These are phyloP conservation scores for Zeus faber DNA, from an alignment of 2,113 vertebrate genomes.

Conservation along the genomic window DNA sequence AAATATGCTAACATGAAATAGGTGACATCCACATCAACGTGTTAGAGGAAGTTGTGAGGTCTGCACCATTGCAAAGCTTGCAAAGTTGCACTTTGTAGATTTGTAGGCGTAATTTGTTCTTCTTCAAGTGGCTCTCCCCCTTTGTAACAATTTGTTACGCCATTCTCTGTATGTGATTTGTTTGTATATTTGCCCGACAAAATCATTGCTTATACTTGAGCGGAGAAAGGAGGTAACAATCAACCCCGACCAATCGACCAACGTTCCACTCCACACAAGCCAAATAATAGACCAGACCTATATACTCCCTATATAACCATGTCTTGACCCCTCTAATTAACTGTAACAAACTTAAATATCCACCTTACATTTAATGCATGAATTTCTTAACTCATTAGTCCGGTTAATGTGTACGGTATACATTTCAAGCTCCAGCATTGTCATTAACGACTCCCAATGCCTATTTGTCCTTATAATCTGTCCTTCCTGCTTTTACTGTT, in stretches of 20 bases:
- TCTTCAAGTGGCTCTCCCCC: slow-evolving; percentile 20
- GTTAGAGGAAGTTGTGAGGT: slow-evolving; percentile 28
- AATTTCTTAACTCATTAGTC: slow-evolving; percentile 65
- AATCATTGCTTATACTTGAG: slow-evolving; percentile 22
- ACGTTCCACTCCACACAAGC: slow-evolving; percentile 40
- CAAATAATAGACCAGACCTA: slow-evolving; percentile 46
- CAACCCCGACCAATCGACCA: slow-evolving; percentile 11
- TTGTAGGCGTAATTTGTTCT: slow-evolving; percentile 26
- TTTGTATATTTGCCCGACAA: slow-evolving; percentile 27
- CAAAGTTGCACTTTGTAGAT: slow-evolving; percentile 65
- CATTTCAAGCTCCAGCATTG: slow-evolving; percentile 53
- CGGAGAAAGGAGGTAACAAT: slow-evolving; percentile 23
- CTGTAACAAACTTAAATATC: slow-evolving; percentile 56
- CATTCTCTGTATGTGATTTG: slow-evolving; percentile 24
- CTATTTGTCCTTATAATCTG: slow-evolving; percentile 38
- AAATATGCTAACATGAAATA: slow-evolving; percentile 34
- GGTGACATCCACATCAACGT: too few species aligned
- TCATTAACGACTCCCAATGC: slow-evolving; percentile 53
- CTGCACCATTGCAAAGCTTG: slow-evolving; percentile 38
- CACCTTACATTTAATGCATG: slow-evolving; percentile 75
- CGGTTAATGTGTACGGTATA: slow-evolving; percentile 57
- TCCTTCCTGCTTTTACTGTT: slow-evolving; percentile 49
- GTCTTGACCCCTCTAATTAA: slow-evolving; percentile 64
- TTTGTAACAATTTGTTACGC: slow-evolving; percentile 26
- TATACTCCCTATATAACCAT: slow-evolving; percentile 67